A percentile compares a stretch with the other conserved stretches of the same genome.
Conservation (phyloP, 2,888 invertebrate genomes). For the Nemoura dubitans region DNA sequence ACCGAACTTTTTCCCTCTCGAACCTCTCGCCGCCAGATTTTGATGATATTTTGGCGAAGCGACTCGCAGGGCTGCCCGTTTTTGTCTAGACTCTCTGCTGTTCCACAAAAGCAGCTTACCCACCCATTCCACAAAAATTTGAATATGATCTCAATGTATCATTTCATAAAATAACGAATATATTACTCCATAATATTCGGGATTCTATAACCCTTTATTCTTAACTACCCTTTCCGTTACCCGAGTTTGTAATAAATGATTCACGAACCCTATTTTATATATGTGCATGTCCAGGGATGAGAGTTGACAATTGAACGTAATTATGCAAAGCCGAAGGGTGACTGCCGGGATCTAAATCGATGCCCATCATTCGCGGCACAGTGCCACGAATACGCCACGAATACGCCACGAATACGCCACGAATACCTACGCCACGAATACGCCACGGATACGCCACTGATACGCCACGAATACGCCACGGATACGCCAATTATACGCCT, state of each 20-base stretch:
- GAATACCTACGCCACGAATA: too few relatives aligned
- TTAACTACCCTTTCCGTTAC: conserved; percentile 24
- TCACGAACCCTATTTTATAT: conserved; percentile 18
- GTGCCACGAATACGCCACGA: too few relatives aligned
- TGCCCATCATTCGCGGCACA: too few relatives aligned
- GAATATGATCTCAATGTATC: conserved; percentile 36
- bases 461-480: too few relatives aligned
- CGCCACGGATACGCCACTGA: too few relatives aligned
- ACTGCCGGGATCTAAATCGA: background rate
- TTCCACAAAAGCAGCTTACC: background rate
- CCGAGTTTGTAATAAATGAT: conserved; percentile 36
- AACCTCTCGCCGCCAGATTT: too few relatives aligned
- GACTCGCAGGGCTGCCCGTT: background rate
- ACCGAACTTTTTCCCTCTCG: too few relatives aligned
- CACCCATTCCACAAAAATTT: conserved; percentile 16
- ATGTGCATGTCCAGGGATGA: background rate
- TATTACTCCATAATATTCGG: conserved; percentile 28
- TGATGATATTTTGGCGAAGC: background rate
- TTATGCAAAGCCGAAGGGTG: background rate
- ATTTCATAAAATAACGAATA: conserved; percentile 35
- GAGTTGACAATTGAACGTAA: background rate
- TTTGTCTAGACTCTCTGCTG: background rate
- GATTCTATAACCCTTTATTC: conserved; percentile 28
- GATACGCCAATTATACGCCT: too few relatives aligned
- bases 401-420: too few relatives aligned